Evolutionary conservation across 2,888 invertebrate species (phyloP), one percentile per base, ranked within the genome.

Genomic region (Drosophila pegasa): DNA sequence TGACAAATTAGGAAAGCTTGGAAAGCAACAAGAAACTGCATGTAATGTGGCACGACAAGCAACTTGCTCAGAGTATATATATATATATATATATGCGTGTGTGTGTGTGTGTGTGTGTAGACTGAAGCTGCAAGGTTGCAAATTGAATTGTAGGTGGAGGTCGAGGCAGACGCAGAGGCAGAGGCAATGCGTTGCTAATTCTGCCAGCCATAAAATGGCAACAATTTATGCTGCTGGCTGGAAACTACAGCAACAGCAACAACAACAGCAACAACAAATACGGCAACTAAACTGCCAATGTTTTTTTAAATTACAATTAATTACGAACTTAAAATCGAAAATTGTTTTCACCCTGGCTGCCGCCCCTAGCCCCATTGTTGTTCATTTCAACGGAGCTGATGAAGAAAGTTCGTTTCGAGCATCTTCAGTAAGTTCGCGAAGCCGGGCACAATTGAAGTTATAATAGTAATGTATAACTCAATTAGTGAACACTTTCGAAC

Each of bases 91-190:
- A n/a, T 56, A 37, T 51, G 41, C 52, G 27, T 54, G 38, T 58
- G 31, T 58, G 22, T 47, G 48, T 33, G 45, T 29, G 33, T 61
- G 52, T 56, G 58, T 56, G 43, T 59, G 35, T 60, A 52, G 29
- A 48, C 37, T 57, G 69, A 50, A 59, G 68, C 58, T 75, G 81
- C 81, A 79, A 81, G 78, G 80, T 83, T 71, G 70, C 64, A 63
- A 69, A 80, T 78, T 80, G 62, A 74, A 80, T 78, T 80, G 86
- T 86, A 83, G 83, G 86, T 80, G 86, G 80, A 83, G 83, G 83
- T 77, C 78, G 71, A 55, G 51, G 71, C 71, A 58, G 74, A 52
- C 58, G 54, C 62, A 63, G 54, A 37, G 43, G 50, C 51, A 47
- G 52, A 48, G 29, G 22, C 70, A 78, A 75, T 71, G 74, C 78